Percentiles rank a stretch among this genome's conserved stretches.
phyloP scores from a whole-genome alignment of 53 echinoderm and acorn worm genomes.

The Pentamera pediparva region DNA sequence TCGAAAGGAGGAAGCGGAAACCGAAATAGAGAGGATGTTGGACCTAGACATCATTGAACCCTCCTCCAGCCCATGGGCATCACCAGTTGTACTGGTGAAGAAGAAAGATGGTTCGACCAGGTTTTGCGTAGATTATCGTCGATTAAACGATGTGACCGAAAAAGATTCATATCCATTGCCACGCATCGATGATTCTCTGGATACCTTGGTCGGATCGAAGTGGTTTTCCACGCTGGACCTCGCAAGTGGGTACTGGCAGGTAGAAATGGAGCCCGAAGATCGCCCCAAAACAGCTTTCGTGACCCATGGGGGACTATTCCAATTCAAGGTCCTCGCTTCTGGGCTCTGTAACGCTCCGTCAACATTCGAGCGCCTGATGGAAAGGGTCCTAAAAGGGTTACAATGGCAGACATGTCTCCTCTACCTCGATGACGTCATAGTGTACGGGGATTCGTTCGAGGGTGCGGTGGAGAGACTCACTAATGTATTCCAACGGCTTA shows the following conservation, averaged over 20 bases:
- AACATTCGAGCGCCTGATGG: conserved; percentile 15
- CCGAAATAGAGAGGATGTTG: conserved; percentile 32
- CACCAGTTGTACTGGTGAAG: conserved; percentile 32
- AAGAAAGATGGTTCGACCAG: conserved; percentile 37
- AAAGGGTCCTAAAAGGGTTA: neutral
- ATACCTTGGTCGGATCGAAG: neutral
- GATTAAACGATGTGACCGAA: neutral
- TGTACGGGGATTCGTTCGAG: neutral
- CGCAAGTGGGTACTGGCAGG: conserved; percentile 21
- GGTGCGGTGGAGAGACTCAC: conserved; percentile 9
- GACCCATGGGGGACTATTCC: neutral
- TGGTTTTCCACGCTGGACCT: neutral
- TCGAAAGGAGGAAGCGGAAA: conserved; percentile 32
- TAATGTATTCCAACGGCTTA: conserved; percentile 39
- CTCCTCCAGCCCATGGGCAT: conserved; percentile 47
- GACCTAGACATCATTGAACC: conserved; percentile 30
- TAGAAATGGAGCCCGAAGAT: neutral
- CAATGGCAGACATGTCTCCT: neutral
- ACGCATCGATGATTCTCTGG: neutral
- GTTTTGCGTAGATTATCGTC: conserved; percentile 37
- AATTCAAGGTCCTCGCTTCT: neutral
- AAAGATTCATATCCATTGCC: too few species aligned
- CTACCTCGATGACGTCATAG: neutral
- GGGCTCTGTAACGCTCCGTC: neutral
- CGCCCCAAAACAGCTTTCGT: neutral